Percentiles rank a stretch among this genome's conserved stretches.
Evolutionary conservation across 2,888 invertebrate genomes (phyloP).

Genomic region (Diarsia mendica): DNA sequence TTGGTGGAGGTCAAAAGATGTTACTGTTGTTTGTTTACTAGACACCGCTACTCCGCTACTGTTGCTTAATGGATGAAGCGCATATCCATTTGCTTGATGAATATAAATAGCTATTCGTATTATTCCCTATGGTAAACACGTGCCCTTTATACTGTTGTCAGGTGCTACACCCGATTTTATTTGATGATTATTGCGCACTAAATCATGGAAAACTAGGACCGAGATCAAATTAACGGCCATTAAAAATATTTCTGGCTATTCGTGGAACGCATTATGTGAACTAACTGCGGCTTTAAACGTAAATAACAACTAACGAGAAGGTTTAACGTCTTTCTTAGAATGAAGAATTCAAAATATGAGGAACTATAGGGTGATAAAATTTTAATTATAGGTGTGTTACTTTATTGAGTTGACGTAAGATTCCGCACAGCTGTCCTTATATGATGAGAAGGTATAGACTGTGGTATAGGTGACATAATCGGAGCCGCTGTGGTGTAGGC

Average conservation of each 20-base stretch:
- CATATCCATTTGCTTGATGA: conserved; percentile 74
- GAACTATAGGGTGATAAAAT: conserved; percentile 62
- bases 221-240: conserved; percentile 68
- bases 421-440: conserved; percentile 82
- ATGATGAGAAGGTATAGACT: conserved; percentile 82
- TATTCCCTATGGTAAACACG: conserved; percentile 77
- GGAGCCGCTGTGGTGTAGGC: conserved; percentile 77
- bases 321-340: conserved; percentile 58
- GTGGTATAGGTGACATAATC: conserved; percentile 88
- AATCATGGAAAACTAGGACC: conserved; percentile 69
- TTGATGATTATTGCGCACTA: conserved; percentile 72
- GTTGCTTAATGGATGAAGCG: conserved; percentile 82
- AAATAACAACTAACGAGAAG: conserved; percentile 59
- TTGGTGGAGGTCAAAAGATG: conserved; percentile 61
- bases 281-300: conserved; percentile 43
- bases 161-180: conserved; percentile 74
- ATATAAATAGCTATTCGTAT: conserved; percentile 78
- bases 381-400: conserved; percentile 63
- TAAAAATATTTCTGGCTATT: conserved; percentile 69
- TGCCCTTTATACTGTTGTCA: conserved; percentile 71
- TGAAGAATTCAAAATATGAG: conserved; percentile 59
- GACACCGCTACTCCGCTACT: conserved; percentile 80
- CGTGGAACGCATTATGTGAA: conserved; percentile 62
- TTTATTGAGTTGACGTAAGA: conserved; percentile 69
- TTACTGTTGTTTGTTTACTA: conserved; percentile 76